Evolutionary conservation across 30 jellyfish, hydroid and myxozoan genomes (phyloP), one percentile per base, ranked within the genome.

Genomic region (Mastigias papua): DNA sequence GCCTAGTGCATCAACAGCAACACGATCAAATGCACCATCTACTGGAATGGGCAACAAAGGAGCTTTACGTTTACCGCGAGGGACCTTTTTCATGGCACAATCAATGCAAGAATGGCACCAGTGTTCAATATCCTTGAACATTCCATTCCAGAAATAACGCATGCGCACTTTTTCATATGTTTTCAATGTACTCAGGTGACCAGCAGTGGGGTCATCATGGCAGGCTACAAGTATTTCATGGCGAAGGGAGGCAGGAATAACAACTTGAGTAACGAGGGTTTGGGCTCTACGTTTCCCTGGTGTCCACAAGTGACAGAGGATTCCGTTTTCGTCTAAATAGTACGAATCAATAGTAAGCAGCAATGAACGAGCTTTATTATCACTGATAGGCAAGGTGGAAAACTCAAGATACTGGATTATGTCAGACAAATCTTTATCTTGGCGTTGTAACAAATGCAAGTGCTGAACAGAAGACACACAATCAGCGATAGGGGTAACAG

Each of bases 41-140:
- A 67, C 91, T 11, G 89, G 89, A 37, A 51, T 78, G 3, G 78
- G 89, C 61, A 78, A 34, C 32, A 81, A 48, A 20, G 82, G 92
- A 2, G 84, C 84, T 29, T 67, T 82, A 30, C 48, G 76, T n/a
- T 54, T 23, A 34, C 48, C 3, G 26, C 90, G 90, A 16, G 90
- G 95, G 23, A 17, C 13, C 54, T 75, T 86, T 54, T 63, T 60
- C 95, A 86, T 73, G 81, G 83, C 77, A 64, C 95, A 86, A 75
- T 73, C 95, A 10, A 86, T 90, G 69, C 95, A 86, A 30, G 90
- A 9, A 11, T 30, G 64, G 48, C 95, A 86, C 90, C 95, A 86
- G 48, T 86, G 95, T 61, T 85, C 94, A 54, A 73, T 49, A 21
- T 80, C 91, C 48, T 80, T 80, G 46, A 63, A 64, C 82, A 82